Evolutionary conservation across 1,140 invertebrate species (phyloP), one percentile per base, ranked within the genome.

Genomic region (Andricus grossulariae): DNA sequence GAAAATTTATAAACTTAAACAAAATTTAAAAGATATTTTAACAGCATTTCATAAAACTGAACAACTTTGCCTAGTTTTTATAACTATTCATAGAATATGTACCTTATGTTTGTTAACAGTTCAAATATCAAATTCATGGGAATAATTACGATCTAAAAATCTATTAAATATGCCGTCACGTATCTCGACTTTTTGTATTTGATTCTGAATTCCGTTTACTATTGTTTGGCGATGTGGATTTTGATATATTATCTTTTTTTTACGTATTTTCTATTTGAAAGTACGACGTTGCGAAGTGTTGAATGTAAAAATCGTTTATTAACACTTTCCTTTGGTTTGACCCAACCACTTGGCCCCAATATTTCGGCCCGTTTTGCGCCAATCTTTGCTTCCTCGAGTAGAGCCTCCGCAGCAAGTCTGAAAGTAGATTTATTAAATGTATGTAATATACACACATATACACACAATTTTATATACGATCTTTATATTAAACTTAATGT

Each of bases 311-410:
- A 94, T 77, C 91, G 90, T 90, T 94, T 94, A 81, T 94, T 94
- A 13, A 93, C 88, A 82, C 92, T 93, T 78, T 92, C 92, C 78
- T 92, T 91, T 11, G 92, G 92, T 87, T 93, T 94, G 21, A 94
- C 86, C 93, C 93, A 94, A 52, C 93, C 93, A 76, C 92, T 93
- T 10, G 93, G 93, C 18, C 93, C 93, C 79, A 93, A 92, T 71
- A 93, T 90, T 89, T 94, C 93, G 19, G 93, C 93, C 82, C 93
- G 88, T 76, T 91, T 91, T 54, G 93, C 93, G 60, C 93, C 93
- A 83, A 92, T 85, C 60, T 92, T 92, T 8, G 93, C 93, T 89
- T 94, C 93, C 81, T 93, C 90, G n/a, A 94, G 85, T 54, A 94
- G 86, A 82, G 93, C 93, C 86, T 93, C 93, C 16, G 91, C 92